A percentile compares a stretch with the other conserved stretches of the same genome.
Evolutionary conservation across 2,888 invertebrate species (phyloP).

Genomic region (Diaperis boleti): DNA sequence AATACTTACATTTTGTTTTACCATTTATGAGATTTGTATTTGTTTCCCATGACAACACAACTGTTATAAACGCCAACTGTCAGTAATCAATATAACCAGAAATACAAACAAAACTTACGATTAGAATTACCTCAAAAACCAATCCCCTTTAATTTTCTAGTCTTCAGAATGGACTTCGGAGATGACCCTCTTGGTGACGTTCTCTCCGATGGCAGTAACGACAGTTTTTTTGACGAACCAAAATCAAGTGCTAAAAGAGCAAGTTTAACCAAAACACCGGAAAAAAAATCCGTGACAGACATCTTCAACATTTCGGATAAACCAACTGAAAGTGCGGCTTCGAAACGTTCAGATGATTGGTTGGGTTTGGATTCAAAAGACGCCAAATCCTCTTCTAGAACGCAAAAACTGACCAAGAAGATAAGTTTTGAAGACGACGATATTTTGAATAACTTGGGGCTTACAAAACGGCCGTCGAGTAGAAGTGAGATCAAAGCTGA

Average conservation of each 20-base stretch:
- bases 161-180: slow-evolving; percentile 18
- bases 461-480: slow-evolving; percentile 46
- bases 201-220: slow-evolving; percentile 77
- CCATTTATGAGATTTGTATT: background rate
- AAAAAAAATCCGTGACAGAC: slow-evolving; percentile 58
- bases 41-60: background rate
- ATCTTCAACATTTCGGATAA: slow-evolving; percentile 50
- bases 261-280: slow-evolving; percentile 54
- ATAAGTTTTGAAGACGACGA: slow-evolving; percentile 60
- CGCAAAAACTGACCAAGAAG: slow-evolving; percentile 49
- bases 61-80: background rate
- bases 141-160: background rate
- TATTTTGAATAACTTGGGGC: slow-evolving; percentile 56
- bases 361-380: slow-evolving; percentile 49
- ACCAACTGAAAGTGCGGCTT: slow-evolving; percentile 23
- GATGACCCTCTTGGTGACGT: slow-evolving; percentile 76
- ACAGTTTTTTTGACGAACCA: slow-evolving; percentile 79
- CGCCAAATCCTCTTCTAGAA: slow-evolving; percentile 34
- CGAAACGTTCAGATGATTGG: slow-evolving; percentile 57
- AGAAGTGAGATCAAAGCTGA: slow-evolving; percentile 40
- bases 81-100: background rate
- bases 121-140: too few species aligned
- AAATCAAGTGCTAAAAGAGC: slow-evolving; percentile 57
- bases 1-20: too few species aligned
- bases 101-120: slow-evolving; percentile 3